Evolutionary conservation across 2,797 vertebrate species (phyloP), one percentile per base, ranked within the genome.

Genomic region (Anguilla pacifica): DNA sequence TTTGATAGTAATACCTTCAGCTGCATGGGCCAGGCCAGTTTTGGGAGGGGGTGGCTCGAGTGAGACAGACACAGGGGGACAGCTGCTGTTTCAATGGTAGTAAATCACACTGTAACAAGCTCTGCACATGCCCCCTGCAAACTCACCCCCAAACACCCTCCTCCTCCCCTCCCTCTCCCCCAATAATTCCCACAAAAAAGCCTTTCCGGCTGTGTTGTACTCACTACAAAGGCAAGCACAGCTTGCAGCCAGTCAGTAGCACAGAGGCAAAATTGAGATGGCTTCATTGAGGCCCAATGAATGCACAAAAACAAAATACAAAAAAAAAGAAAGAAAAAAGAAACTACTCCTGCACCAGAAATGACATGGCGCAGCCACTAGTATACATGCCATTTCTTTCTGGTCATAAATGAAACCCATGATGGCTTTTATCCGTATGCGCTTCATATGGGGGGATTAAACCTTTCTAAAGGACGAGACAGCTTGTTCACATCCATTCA

Each of bases 51-150:
- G 91, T 91, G 93, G 93, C 90, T 89, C 93, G 92, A 13, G 93
- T 90, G 94, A 94, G 96, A 95, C 94, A 95, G 95, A 95, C 95
- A 93, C 93, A 96, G 94, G 95, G 95, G 95, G 98, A 98, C 98
- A 99, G 98, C 98, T 99, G 98, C 97, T 98, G 97, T 98, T 98
- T 98, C 97, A 97, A 97, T 95, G 95, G 97, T 97, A 97, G 97
- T 98, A 99, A 99, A 99, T 98, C 97, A 99, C 97, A 97, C 96
- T 97, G 96, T 97, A 96, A 96, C 94, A 97, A 97, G 97, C 96
- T 96, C 97, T 97, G 91, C 90, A 89, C 84, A 89, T 67, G 83
- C 90, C 88, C 90, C 90, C 90, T 89, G 49, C 25, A 49, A 83
- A 67, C 77, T 64, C 90, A 25, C 35, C 64, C 39, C 61, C 70